Conservation (phyloP, 1,140 invertebrate genomes). For the Achatina immaculata region DNA sequence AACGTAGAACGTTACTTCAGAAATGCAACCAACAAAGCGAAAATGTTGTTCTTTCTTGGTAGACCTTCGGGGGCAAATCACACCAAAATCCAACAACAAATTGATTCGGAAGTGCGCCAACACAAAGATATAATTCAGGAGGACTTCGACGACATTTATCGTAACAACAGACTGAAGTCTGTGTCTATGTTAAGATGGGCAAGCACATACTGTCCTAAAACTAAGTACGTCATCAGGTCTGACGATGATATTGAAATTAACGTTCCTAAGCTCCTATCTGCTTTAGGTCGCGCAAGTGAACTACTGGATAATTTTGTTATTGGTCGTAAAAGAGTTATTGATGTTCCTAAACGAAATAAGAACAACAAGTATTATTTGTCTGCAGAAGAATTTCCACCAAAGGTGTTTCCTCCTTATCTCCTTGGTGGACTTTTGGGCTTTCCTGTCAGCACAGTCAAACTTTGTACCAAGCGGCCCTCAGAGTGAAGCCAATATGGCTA, state of each 20-base stretch:
- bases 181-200: constrained; percentile 87
- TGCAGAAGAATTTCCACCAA: constrained; percentile 60
- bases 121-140: constrained; percentile 84
- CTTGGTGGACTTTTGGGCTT: constrained; percentile 65
- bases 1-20: not conserved
- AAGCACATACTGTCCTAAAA: constrained; percentile 76
- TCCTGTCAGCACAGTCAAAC: constrained; percentile 54
- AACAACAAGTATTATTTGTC: constrained; percentile 68
- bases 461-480: constrained; percentile 59
- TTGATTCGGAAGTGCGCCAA: constrained; percentile 73
- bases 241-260: constrained; percentile 68
- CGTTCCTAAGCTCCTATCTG: constrained; percentile 40
- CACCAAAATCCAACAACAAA: not conserved
- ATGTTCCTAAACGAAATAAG: constrained; percentile 50
- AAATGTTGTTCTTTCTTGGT: constrained; percentile 43
- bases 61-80: not conserved
- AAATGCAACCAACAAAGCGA: not conserved
- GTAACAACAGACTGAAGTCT: constrained; percentile 89
- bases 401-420: constrained; percentile 60
- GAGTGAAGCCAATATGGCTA: constrained; percentile 56
- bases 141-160: constrained; percentile 84
- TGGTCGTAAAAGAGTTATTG: constrained; percentile 38
- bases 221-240: constrained; percentile 72
- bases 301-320: constrained; percentile 40
- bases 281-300: not conserved